Conservation (phyloP, 2,797 vertebrate genomes). For the Gymnothorax javanicus region DNA sequence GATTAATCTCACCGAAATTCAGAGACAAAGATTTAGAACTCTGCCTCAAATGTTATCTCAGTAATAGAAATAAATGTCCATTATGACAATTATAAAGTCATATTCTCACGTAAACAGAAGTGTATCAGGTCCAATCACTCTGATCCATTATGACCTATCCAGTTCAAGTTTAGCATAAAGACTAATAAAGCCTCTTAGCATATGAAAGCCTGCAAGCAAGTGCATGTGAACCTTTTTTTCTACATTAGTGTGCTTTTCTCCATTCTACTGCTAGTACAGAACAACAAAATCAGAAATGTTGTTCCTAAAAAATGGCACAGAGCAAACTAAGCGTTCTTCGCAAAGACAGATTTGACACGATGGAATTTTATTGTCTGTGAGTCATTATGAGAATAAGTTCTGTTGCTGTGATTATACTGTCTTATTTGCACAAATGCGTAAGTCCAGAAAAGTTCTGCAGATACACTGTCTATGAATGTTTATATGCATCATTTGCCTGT, state of each 20-base stretch:
- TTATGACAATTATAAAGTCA: neutral
- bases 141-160: neutral
- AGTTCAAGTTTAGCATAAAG: neutral
- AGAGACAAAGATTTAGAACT: neutral
- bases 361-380: neutral
- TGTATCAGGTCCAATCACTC: neutral
- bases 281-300: neutral
- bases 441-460: neutral
- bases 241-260: neutral
- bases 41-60: neutral
- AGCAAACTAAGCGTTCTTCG: neutral
- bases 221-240: neutral
- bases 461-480: neutral
- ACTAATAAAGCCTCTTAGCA: neutral
- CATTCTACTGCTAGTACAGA: neutral
- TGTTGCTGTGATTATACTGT: neutral
- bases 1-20: neutral
- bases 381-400: neutral
- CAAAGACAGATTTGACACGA: neutral
- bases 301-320: neutral
- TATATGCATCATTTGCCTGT: neutral
- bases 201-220: neutral
- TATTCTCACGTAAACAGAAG: neutral
- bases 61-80: neutral
- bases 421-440: neutral